Base-by-base conservation (phyloP, 30 jellyfish, hydroid and myxozoan species). In the Aurelia sp. region DNA sequence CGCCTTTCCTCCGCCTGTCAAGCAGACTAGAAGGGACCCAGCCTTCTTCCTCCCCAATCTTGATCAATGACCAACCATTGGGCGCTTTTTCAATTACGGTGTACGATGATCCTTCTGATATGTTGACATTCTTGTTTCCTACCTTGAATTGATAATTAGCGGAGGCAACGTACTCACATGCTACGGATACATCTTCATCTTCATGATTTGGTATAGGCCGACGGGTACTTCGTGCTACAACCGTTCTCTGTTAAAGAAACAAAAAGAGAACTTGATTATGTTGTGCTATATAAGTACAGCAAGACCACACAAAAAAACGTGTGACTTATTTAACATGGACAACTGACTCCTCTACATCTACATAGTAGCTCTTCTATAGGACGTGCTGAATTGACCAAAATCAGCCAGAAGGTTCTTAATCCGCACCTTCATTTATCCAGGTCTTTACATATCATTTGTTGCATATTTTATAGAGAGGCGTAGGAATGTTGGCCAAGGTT, bases 11-110 rank as follows among this genome's bases (percentile, higher is more conserved):
- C 35, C 79, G 85, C 67, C 87, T 67, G 76, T 76, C 60, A n/a
- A 88, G 85, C 62, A 82, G 21, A 57, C 72, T 61, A 1, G 98
- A 87, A 8, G 97, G 99, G 50, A 96, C 93, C 99, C 99, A 96
- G 24, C 96, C 99, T 72, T 96, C 96, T 40, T 89, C 96, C 53
- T 78, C 88, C 8, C 93, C 99, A 5, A 96, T 84, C 79, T 80
- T 83, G 13, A 96, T 92, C 74, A 72, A 83, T 90, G 98, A 90
- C 99, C 99, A 96, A 6, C 99, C 99, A 82, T 96, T 96, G 35
- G 99, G 99, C 22, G 97, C 92, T 78, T 81, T 90, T 67, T 96
- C 99, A 22, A 90, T 41, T 12, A 96, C 97, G 0, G 78, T 67
- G 71, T 91, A 80, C 19, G 85, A 31, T 51, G 88, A 78, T 20